phyloP scores from a whole-genome alignment of 2,888 invertebrate genomes.

The Nomada hirtipes region DNA sequence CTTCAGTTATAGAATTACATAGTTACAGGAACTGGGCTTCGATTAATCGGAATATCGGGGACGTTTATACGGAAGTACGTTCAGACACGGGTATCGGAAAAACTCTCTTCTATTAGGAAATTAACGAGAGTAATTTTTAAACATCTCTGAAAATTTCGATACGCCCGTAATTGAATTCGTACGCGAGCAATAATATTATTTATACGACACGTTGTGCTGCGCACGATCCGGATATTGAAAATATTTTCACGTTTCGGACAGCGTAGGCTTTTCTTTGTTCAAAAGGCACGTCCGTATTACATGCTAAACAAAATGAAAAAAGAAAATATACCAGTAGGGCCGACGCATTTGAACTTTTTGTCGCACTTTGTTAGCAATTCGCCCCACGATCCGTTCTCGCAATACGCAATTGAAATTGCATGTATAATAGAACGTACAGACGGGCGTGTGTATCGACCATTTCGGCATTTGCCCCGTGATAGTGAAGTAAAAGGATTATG shows the following conservation, averaged over 20 bases:
- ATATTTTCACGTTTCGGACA: background rate
- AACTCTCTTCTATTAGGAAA: background rate
- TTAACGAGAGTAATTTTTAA: slow-evolving; percentile 20
- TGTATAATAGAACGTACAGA: slow-evolving; percentile 8
- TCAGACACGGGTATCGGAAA: background rate
- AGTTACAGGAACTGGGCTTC: slow-evolving; percentile 15
- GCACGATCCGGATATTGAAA: background rate
- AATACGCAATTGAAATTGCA: slow-evolving; percentile 5
- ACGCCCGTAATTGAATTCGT: slow-evolving; percentile 16
- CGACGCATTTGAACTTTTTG: background rate
- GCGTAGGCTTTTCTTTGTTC: background rate
- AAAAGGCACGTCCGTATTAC: background rate
- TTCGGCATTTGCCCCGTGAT: slow-evolving; percentile 16
- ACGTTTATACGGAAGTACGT: slow-evolving; percentile 8
- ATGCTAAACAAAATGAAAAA: background rate
- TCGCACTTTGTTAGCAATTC: background rate
- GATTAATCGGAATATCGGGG: slow-evolving; percentile 35
- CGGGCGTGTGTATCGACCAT: slow-evolving; percentile 21
- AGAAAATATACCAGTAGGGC: background rate
- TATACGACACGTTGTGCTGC: background rate
- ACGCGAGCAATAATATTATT: background rate
- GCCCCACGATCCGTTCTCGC: background rate
- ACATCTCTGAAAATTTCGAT: slow-evolving; percentile 6
- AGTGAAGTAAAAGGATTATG: slow-evolving; percentile 50
- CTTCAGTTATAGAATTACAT: slow-evolving; percentile 1